Base-by-base conservation (phyloP, 2,113 vertebrate genomes). In the Sisor rabdophorus region DNA sequence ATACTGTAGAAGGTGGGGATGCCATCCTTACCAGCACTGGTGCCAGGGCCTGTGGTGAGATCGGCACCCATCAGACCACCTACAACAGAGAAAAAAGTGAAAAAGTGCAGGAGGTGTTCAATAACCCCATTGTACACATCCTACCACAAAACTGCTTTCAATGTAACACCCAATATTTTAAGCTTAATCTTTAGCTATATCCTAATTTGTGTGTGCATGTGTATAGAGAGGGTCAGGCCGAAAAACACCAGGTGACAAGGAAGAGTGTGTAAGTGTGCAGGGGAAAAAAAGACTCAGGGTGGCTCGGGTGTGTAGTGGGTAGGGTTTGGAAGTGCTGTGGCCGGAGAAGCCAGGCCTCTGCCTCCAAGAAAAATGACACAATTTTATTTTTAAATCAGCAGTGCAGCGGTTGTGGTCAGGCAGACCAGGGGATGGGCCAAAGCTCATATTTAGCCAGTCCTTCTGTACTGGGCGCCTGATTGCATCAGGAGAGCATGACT, bases 1-100 rank as follows among this genome's bases (percentile, higher is more conserved):
- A 77, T 84, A 84, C 82, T 81, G 82, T 84, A 84, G 82, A 81
- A 81, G 78, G 71, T 79, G 82, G 87, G 78, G 80, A 88, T 86
- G 82, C 87, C 84, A 64, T 84, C 87, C 92, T 96, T 95, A 97
- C 96, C 97, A 94, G 96, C 95, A 93, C 96, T 98, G 94, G 95
- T 96, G 94, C 97, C 97, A 89, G 94, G 96, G 95, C 96, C 94
- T 92, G 95, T 95, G 91, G 95, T 93, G 88, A 98, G 95, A 93
- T 99, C 97, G 88, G 96, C 94, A 91, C 96, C 94, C 95, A 99
- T 97, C 88, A 99, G 95, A 94, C 97, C 95, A 95, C 97, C 97
- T 99, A 85, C 86, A 85, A 85, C 79, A 87, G 0, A 78, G 82
- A 83, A 76, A 83, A 88, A 88, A 88, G 82, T 80, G 73, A 74